Evolutionary conservation across 2,113 vertebrate species (phyloP), one percentile per base, ranked within the genome.

Genomic region (Athene noctua): DNA sequence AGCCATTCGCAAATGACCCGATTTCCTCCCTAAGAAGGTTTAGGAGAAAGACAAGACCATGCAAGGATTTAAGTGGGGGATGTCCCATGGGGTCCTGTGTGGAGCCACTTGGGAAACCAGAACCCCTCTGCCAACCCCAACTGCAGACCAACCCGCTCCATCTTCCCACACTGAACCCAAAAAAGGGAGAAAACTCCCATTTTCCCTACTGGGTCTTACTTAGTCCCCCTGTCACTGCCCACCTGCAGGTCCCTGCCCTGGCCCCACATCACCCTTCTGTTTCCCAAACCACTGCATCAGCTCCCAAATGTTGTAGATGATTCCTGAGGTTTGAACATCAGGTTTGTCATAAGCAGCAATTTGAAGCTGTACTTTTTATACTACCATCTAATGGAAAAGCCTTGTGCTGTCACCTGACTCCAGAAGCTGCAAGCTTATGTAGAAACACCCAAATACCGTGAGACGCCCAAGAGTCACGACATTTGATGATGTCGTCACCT

Each of bases 371-470:
- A 2, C 9, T 23, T 54, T 17, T 25, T 5, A 11, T 5, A 23
- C 25, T 6, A 10, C 14, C 17, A 16, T 27, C 65, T 6, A 36
- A 32, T 29, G 1, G 2, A 51, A 77, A 88, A 84, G n/a, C 47
- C 29, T 36, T 0, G 1, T 11, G 8, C 44, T 27, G 4, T 4
- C 6, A 4, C n/a, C 44, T 6, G 7, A 10, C 26, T 42, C 46
- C 55, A 22, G 42, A 46, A 84, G 77, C 42, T 80, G 32, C 3
- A 15, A 38, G 29, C 44, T 79, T n/a, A 2, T 8, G 26, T 3
- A n/a, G 70, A 65, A 86, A 63, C 14, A 51, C 40, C 38, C 26
- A 36, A 81, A 82, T 1, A 23, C 25, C 4, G 1, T 4, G 16
- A 79, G 57, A 36, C 16, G 36, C 34, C 40, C 2, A 0, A 67